Percentiles rank a stretch among this genome's conserved stretches.
Evolutionary conservation across 2,888 invertebrate species (phyloP).

Genomic region (Cabera pusaria): DNA sequence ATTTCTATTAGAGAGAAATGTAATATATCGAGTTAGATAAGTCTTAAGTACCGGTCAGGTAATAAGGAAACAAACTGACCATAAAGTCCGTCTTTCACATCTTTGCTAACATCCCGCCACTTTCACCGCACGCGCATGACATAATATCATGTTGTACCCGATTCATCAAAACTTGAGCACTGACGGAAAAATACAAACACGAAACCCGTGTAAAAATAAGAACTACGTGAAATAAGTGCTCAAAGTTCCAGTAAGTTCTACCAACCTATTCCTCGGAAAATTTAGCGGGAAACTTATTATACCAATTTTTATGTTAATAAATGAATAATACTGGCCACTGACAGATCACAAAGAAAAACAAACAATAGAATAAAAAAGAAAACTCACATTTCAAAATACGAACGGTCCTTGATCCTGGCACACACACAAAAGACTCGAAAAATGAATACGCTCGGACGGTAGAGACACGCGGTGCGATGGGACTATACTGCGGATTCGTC

Average conservation of each 20-base stretch:
- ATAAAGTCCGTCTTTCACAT: slow-evolving; percentile 41
- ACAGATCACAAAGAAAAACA: too few species aligned
- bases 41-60: slow-evolving; percentile 33
- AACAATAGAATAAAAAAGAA: too few species aligned
- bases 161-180: slow-evolving; percentile 23
- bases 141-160: slow-evolving; percentile 41
- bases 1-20: slow-evolving; percentile 4
- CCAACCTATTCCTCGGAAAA: slow-evolving; percentile 5
- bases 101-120: slow-evolving; percentile 44
- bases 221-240: neutral
- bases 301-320: too few species aligned
- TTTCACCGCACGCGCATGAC: slow-evolving; percentile 56
- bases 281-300: slow-evolving; percentile 15
- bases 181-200: too few species aligned
- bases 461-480: slow-evolving; percentile 39
- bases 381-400: slow-evolving; percentile 33
- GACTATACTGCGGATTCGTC: slow-evolving; percentile 68
- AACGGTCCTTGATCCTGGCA: slow-evolving; percentile 51
- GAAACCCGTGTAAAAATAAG: slow-evolving; percentile 7
- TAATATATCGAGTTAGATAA: slow-evolving; percentile 30
- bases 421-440: slow-evolving; percentile 55
- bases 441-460: slow-evolving; percentile 41
- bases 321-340: too few species aligned
- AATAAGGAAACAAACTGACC: slow-evolving; percentile 43
- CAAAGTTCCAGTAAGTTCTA: slow-evolving; percentile 14